Conservation (phyloP, 2,888 invertebrate genomes). For the Pandemis cinnamomeana region DNA sequence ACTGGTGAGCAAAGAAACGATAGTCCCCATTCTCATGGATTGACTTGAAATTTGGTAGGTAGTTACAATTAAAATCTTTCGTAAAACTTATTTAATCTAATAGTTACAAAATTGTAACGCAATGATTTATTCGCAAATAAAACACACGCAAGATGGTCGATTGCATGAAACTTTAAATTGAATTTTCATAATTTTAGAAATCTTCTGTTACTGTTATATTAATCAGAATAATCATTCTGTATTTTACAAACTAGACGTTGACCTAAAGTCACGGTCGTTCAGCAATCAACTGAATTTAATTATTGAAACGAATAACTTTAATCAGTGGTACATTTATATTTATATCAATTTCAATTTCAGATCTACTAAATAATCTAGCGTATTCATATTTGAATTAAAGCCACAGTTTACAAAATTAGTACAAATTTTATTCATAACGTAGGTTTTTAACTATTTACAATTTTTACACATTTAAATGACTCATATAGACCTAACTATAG, state of each 20-base stretch:
- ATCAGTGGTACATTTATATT: background rate
- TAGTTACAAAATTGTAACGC: too few species aligned
- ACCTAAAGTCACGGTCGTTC: constrained; percentile 1
- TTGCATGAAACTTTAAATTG: background rate
- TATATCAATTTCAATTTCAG: background rate
- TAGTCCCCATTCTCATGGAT: too few species aligned
- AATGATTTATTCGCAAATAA: background rate
- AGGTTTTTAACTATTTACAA: constrained; percentile 38
- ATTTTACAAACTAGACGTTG: background rate
- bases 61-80: too few species aligned
- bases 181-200: background rate
- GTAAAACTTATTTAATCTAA: too few species aligned
- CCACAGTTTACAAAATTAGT: constrained; percentile 10
- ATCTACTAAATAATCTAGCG: background rate
- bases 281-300: background rate
- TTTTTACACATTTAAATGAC: constrained; percentile 29
- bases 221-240: background rate
- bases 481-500: background rate
- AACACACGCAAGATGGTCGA: background rate
- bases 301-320: constrained; percentile 5
- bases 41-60: too few species aligned
- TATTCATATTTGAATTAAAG: background rate
- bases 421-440: constrained; percentile 41
- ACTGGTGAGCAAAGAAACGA: too few species aligned
- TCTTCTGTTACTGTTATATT: background rate